A percentile compares a stretch with the other conserved stretches of the same genome.
These are phyloP conservation scores for Pocillopora meandrina DNA, from an alignment of 92 coral and sea anemone genomes.

Conservation along the genomic window DNA sequence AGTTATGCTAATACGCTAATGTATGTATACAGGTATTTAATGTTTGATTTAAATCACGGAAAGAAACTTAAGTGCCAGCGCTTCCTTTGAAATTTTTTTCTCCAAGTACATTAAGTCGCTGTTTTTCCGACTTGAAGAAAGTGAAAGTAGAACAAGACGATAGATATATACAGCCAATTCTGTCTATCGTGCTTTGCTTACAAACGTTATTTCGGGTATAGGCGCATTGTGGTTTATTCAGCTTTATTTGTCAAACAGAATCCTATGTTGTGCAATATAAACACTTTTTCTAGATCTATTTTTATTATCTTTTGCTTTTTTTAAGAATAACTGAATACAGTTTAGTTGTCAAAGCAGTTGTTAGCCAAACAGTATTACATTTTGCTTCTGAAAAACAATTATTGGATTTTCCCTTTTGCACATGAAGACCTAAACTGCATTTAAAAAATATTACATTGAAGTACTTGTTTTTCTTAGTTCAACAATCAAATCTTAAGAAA, in stretches of 20 bases:
- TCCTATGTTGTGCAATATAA: background rate
- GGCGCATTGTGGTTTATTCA: conserved; percentile 1
- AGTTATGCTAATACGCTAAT: background rate
- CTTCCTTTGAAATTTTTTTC: background rate
- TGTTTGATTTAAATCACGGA: conserved; percentile 3
- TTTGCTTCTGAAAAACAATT: too few relatives aligned
- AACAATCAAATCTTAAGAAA: too few relatives aligned
- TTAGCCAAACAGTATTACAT: too few relatives aligned
- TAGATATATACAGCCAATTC: background rate
- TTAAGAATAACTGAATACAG: background rate
- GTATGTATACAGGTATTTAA: conserved; percentile 1
- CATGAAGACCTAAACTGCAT: too few relatives aligned
- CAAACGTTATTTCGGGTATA: background rate
- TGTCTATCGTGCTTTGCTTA: background rate
- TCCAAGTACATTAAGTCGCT: background rate
- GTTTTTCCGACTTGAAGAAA: background rate
- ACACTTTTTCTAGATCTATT: background rate
- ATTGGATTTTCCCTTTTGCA: too few relatives aligned
- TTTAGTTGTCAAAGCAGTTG: too few relatives aligned
- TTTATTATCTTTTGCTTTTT: background rate
- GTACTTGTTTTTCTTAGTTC: too few relatives aligned
- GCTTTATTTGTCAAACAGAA: conserved; percentile 3
- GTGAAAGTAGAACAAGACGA: conserved; percentile 3
- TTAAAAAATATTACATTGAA: too few relatives aligned
- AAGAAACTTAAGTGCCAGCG: conserved; percentile 12